phyloP scores from a whole-genome alignment of 2,113 vertebrate genomes.

The Pseudopodoces humilis region DNA sequence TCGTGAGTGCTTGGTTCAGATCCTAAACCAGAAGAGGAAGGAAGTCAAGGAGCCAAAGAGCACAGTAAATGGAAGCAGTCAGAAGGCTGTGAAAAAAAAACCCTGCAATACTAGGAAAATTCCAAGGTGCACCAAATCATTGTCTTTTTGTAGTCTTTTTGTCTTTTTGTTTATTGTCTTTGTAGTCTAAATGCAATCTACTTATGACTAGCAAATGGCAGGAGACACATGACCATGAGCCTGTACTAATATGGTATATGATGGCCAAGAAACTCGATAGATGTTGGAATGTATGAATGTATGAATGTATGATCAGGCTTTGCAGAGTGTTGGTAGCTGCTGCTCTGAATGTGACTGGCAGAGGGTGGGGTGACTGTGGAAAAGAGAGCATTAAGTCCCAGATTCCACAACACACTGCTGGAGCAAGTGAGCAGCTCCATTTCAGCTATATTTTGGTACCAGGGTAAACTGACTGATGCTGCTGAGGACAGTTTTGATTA shows the following conservation, averaged over 20 bases:
- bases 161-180: not conserved
- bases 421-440: not conserved
- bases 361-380: not conserved
- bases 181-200: not conserved
- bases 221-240: not conserved
- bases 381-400: not conserved
- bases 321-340: not conserved
- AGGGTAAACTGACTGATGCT: not conserved
- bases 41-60: not conserved
- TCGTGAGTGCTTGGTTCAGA: not conserved
- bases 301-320: not conserved
- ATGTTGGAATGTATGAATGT: not conserved
- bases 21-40: not conserved
- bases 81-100: not conserved
- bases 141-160: too few relatives aligned
- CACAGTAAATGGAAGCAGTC: not conserved
- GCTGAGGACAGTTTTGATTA: not conserved
- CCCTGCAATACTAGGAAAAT: not conserved
- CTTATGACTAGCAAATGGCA: not conserved
- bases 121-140: not conserved
- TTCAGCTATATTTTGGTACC: not conserved
- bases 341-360: not conserved
- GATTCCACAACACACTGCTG: not conserved
- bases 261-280: not conserved
- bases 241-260: rapidly evolving